phyloP scores from a whole-genome alignment of 2,797 vertebrate species.

The Cossypha niveicapilla region DNA sequence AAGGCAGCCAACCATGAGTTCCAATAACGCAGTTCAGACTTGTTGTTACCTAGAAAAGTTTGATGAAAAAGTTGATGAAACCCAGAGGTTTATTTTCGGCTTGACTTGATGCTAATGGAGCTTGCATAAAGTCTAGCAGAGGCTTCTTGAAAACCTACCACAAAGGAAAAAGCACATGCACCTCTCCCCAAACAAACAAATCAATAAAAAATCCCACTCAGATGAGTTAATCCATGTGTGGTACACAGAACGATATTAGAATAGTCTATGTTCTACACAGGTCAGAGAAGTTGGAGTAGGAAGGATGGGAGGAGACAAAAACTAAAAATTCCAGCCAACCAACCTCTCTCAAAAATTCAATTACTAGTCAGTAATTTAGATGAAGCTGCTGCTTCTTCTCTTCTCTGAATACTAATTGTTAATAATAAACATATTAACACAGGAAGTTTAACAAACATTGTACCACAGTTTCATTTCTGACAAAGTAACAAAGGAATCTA shows the following conservation, averaged over 20 bases:
- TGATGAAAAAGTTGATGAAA: background rate
- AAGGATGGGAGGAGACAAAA: background rate
- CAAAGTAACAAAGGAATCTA: background rate
- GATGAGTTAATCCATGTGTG: background rate
- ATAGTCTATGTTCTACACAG: background rate
- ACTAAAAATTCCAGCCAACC: background rate
- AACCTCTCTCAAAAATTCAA: background rate
- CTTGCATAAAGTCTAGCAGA: background rate
- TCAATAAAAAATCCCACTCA: background rate
- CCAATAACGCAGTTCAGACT: slow-evolving; percentile 88
- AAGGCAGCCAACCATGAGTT: slow-evolving; percentile 93
- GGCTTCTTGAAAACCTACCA: background rate
- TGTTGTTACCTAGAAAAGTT: slow-evolving; percentile 81
- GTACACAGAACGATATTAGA: background rate
- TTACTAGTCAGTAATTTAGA: background rate
- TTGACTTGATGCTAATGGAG: background rate
- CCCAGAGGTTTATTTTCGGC: background rate
- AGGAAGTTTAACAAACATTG: background rate
- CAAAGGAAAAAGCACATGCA: background rate
- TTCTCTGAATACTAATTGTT: background rate
- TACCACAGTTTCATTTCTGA: background rate
- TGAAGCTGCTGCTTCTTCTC: background rate
- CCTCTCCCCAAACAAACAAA: background rate
- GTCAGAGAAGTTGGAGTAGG: background rate
- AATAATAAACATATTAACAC: background rate